Evolutionary conservation across 1,140 invertebrate genomes (phyloP).

Genomic region (Orussus abietinus): DNA sequence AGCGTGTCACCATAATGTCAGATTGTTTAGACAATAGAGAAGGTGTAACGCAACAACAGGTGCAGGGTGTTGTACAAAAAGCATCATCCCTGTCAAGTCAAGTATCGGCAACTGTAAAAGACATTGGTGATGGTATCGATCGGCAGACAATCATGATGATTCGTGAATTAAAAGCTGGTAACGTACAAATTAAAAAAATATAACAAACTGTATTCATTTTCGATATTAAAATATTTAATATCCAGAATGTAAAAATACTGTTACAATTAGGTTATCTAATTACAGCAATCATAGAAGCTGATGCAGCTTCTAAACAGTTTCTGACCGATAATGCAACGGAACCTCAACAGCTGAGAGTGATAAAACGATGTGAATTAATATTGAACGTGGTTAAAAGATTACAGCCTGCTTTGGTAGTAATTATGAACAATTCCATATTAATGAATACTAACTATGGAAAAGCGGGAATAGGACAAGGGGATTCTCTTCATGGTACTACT

Average conservation of each 20-base stretch:
- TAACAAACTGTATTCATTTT: constrained; percentile 6
- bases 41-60: constrained; percentile 34
- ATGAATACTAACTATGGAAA: constrained; percentile 27
- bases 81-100: constrained; percentile 41
- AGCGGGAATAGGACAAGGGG: constrained; percentile 23
- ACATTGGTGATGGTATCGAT: constrained; percentile 46
- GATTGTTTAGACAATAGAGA: constrained; percentile 41
- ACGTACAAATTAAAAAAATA: constrained; percentile 4
- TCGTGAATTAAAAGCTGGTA: constrained; percentile 48
- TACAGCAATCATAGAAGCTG: constrained; percentile 45
- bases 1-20: constrained; percentile 32
- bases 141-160: constrained; percentile 43
- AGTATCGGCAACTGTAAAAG: constrained; percentile 38
- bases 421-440: constrained; percentile 40
- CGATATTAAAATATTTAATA: constrained; percentile 1
- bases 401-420: constrained; percentile 35
- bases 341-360: constrained; percentile 45
- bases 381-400: constrained; percentile 44
- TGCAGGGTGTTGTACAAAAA: constrained; percentile 39
- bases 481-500: constrained; percentile 27
- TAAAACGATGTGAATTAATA: constrained; percentile 48
- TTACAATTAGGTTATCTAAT: constrained; percentile 12
- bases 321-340: constrained; percentile 37
- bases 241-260: neutral
- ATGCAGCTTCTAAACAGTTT: constrained; percentile 39